Evolutionary conservation across 2,888 invertebrate species (phyloP), one percentile per base, ranked within the genome.

Genomic region (Drosophila dives): DNA sequence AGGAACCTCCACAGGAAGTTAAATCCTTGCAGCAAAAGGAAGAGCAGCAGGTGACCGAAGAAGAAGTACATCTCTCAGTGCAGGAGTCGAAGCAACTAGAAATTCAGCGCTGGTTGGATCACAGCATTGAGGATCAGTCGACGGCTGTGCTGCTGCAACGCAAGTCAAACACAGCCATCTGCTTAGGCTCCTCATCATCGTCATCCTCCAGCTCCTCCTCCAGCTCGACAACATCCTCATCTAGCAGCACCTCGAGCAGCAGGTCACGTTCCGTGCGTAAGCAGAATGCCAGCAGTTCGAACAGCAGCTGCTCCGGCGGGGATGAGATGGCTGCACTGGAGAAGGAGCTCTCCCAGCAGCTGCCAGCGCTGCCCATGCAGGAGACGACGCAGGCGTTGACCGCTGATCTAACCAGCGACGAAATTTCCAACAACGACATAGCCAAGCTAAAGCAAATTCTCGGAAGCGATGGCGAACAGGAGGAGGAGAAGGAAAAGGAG

Each of bases 361-460:
- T 60, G 2, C 68, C 56, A 3, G 38, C 40, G 3, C 29, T n/a
- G 6, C n/a, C 64, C 0, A 53, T 45, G 26, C 49, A 48, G 17
- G 63, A 73, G 4, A 15, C 64, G 0, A 50, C 40, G 12, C 40
- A 32, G n/a, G 59, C 72, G 4, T 29, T 32, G 7, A 32, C 34
- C 0, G 32, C 54, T 20, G 32, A 38, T 42, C 2, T 17, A 45
- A n/a, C 6, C n/a, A 26, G 33, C 17, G 4, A 29, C 15, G 1
- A 50, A 20, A 5, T n/a, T 12, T 86, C 75, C 53, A 85, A 82
- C 58, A 80, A 76, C 2, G 92, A 91, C 64, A 90, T 92, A 32
- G 91, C 90, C 61, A 89, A 91, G 74, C 80, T 91, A 45, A 92
- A 91, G 75, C 81, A 90, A 77, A 91, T 91, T 50, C 75, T 91